phyloP scores from a whole-genome alignment of 1,140 invertebrate species.

The Neodiprion lecontei region DNA sequence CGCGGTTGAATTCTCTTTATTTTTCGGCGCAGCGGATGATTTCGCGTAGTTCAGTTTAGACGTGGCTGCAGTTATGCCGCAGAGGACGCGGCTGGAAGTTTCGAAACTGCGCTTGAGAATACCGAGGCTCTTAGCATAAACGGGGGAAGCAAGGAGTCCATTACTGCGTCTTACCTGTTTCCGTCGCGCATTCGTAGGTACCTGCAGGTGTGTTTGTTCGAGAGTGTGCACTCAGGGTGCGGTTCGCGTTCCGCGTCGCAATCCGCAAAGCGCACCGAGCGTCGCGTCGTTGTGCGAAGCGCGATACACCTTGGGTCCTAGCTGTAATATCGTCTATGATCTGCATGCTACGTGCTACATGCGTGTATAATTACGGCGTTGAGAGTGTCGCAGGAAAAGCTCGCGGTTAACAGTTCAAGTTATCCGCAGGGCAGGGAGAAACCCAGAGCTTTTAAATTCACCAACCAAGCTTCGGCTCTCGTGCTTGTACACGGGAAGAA shows the following conservation, averaged over 20 bases:
- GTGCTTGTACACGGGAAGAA: neutral
- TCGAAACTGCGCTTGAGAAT: no score
- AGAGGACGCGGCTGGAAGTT: no score
- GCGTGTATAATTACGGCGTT: neutral
- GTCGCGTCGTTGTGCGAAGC: no score
- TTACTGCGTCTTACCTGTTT: conserved; percentile 1
- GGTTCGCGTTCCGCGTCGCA: no score
- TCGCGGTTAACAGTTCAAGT: neutral
- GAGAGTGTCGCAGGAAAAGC: neutral
- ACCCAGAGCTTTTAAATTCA: no score
- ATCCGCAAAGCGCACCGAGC: no score
- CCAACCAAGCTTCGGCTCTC: neutral
- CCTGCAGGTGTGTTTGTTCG: no score
- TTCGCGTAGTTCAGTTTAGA: no score
- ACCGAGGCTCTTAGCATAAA: neutral
- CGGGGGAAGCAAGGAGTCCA: neutral
- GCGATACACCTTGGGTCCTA: no score
- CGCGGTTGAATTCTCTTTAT: neutral
- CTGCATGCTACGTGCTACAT: neutral
- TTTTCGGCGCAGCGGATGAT: neutral
- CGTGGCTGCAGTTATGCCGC: no score
- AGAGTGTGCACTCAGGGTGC: no score
- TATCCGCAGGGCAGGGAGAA: neutral
- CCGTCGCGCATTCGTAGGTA: neutral
- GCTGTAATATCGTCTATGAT: no score